Base-by-base conservation (phyloP, 2,113 vertebrate species). In the Planiliza haematocheilus region DNA sequence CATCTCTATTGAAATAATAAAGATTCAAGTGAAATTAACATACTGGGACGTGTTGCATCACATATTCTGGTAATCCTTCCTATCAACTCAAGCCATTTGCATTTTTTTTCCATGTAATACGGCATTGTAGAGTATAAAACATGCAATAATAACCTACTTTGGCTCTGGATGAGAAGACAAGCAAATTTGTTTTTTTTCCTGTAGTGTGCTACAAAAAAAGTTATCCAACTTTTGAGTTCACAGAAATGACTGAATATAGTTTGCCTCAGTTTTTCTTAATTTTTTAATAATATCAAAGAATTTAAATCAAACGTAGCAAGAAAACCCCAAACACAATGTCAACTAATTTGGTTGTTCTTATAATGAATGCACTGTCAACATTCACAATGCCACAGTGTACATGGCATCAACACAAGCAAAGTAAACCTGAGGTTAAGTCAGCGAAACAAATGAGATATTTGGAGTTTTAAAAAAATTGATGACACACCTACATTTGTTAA, bases 61-160 rank as follows among this genome's bases (percentile, higher is more conserved):
- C 53, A 77, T 38, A 21, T 65, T 77, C 58, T 50, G 16, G 30
- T 85, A 74, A 82, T 80, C 51, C 59, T 53, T 77, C 63, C 30
- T 46, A 63, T 66, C 57, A 69, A 60, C 20, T 61, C 20, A 48
- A 55, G 37, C 37, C 48, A 49, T 76, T 81, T 76, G 36, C 46
- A 46, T 63, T 49, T 62, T n/a, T 63, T 49, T 10, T 59, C 43
- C 16, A 37, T 70, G 56, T 74, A 66, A 58, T 45, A 17, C 51
- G 46, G 56, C 11, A 24, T 18, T 67, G 20, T 43, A 8, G 34
- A 17, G 7, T 9, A 58, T 55, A 38, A 64, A 64, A 70, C 58
- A 45, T 30, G 55, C 57, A 51, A 37, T 76, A 75, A 76, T 65
- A 56, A 42, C 67, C 45, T 69, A 45, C 17, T 55, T 43, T 83